Conservation (phyloP, 1,140 invertebrate genomes). For the Lucilia cuprina region DNA sequence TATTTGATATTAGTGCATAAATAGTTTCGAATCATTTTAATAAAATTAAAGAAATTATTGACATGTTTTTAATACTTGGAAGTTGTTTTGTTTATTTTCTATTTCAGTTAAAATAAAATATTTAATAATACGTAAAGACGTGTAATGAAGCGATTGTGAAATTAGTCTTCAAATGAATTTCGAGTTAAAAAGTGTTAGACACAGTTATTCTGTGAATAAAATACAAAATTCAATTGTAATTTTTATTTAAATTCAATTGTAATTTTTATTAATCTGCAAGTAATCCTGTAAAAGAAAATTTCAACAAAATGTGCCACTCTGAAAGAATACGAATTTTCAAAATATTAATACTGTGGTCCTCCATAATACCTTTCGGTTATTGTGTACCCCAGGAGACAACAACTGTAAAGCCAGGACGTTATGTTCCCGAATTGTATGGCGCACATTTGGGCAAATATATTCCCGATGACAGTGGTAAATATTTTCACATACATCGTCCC, state of each 20-base stretch:
- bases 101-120: conserved; percentile 26
- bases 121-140: not conserved
- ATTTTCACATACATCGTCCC: conserved; percentile 51
- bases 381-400: conserved; percentile 1
- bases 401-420: conserved; percentile 42
- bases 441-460: conserved; percentile 48
- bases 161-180: conserved; percentile 18
- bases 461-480: conserved; percentile 57
- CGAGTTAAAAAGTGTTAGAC: not conserved
- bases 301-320: not conserved
- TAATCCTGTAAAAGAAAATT: not conserved
- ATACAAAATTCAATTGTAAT: not conserved
- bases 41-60: conserved; percentile 32
- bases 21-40: conserved; percentile 13
- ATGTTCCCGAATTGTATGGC: conserved; percentile 48
- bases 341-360: not conserved
- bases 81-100: conserved; percentile 21
- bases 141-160: conserved; percentile 21
- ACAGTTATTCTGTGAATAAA: not conserved
- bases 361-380: not conserved
- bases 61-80: conserved; percentile 18
- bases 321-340: not conserved
- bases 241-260: not conserved
- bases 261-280: not conserved
- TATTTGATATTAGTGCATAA: not conserved